Evolutionary conservation across 2,888 invertebrate genomes (phyloP).

Genomic region (Flexamia atlantica): DNA sequence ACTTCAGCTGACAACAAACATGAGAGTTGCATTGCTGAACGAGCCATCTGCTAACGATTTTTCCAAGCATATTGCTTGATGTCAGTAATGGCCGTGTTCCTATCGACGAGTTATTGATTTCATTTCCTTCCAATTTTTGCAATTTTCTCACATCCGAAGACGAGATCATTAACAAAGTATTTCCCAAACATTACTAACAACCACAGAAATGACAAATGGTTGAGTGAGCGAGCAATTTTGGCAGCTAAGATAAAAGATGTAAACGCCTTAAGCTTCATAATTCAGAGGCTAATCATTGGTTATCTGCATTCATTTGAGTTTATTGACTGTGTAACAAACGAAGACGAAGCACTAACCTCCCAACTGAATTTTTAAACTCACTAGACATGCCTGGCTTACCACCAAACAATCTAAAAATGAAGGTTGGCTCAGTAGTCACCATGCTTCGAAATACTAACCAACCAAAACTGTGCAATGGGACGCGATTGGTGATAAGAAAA

Average conservation of each 20-base stretch:
- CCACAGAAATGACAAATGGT: too few relatives aligned
- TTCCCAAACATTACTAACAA: too few relatives aligned
- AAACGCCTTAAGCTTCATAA: constrained; percentile 71
- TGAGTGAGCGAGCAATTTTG: constrained; percentile 71
- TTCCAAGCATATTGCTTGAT: too few relatives aligned
- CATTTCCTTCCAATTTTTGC: too few relatives aligned
- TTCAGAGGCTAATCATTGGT: constrained; percentile 69
- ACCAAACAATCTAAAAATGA: constrained; percentile 67
- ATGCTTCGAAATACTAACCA: constrained; percentile 70
- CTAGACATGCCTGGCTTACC: constrained; percentile 69
- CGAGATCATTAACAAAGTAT: too few relatives aligned
- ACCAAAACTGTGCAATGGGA: constrained; percentile 71
- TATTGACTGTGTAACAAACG: constrained; percentile 69
- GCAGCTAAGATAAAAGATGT: constrained; percentile 72
- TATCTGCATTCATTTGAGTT: constrained; percentile 69
- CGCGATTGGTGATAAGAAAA: constrained; percentile 68
- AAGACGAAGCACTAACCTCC: constrained; percentile 66
- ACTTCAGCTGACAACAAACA: constrained; percentile 64
- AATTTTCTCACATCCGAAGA: too few relatives aligned
- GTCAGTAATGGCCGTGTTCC: too few relatives aligned
- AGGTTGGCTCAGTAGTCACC: constrained; percentile 69
- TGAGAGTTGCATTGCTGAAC: constrained; percentile 37
- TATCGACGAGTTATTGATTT: too few relatives aligned
- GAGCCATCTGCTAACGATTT: constrained; percentile 64
- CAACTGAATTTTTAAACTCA: constrained; percentile 72